Percentiles rank a stretch among this genome's conserved stretches.
Evolutionary conservation across 2,888 invertebrate genomes (phyloP).

Genomic region (Brenthis hecate): DNA sequence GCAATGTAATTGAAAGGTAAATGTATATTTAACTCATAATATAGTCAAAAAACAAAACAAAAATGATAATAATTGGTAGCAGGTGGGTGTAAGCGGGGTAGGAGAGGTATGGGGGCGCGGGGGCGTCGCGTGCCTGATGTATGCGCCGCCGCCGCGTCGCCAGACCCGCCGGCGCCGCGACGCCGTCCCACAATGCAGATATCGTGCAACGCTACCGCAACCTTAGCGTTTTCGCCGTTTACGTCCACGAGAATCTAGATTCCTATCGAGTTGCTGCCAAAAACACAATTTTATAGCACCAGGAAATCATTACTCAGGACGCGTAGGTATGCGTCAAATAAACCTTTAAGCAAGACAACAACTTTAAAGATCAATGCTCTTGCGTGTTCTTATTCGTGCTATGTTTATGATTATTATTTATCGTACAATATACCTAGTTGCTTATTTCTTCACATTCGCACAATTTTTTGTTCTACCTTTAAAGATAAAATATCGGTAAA

Average conservation of each 20-base stretch:
- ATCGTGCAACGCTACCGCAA: constrained; percentile 68
- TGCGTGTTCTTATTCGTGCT: too few relatives aligned
- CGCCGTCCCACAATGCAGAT: constrained; percentile 77
- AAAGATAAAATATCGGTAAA: too few relatives aligned
- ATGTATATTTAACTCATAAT: too few relatives aligned
- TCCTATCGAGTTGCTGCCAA: constrained; percentile 40
- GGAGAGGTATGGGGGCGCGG: constrained; percentile 39
- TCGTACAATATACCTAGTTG: too few relatives aligned
- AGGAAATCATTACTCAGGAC: constrained; percentile 42
- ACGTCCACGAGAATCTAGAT: constrained; percentile 54
- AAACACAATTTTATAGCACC: constrained; percentile 40
- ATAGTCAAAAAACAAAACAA: not conserved
- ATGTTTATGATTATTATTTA: too few relatives aligned
- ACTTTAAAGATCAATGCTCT: too few relatives aligned
- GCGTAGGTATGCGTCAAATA: constrained; percentile 9
- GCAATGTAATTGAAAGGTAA: too few relatives aligned
- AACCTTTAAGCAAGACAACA: constrained; percentile 11
- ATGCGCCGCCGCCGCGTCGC: constrained; percentile 78
- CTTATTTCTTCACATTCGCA: too few relatives aligned
- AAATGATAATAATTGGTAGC: constrained; percentile 13
- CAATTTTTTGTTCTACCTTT: too few relatives aligned
- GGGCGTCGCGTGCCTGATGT: constrained; percentile 76
- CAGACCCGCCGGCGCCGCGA: constrained; percentile 78
- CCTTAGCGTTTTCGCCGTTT: constrained; percentile 54
- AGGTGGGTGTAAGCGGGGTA: constrained; percentile 16